Base-by-base conservation (phyloP, 2,888 invertebrate species). In the Perizoma affinitatum region DNA sequence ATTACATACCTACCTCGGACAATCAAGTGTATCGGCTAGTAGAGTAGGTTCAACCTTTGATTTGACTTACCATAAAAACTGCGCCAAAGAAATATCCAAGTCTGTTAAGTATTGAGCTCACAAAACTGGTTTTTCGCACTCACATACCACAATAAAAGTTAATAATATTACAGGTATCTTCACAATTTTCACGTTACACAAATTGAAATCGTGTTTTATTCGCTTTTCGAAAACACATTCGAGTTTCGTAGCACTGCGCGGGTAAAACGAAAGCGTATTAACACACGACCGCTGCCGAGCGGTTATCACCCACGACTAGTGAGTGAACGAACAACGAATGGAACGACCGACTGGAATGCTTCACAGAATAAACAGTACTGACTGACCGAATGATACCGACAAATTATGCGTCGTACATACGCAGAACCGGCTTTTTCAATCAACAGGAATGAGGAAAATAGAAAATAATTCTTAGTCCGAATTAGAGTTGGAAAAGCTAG, bases 281-380 rank as follows among this genome's bases (percentile, higher is more conserved):
- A 63, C 67, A 67, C 68, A 82, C 88, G 73, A 77, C 83, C 74
- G 43, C 50, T 63, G 33, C 48, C 54, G 41, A 68, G 64, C 83
- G 81, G 84, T 87, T 89, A 89, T 88, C 89, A 86, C 75, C 74
- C 79, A 78, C 83, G 85, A 90, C 90, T 90, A 79, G 50, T 58
- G 61, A 46, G 41, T 41, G 45, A 57, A 7, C 7, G 38, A 38
- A 38, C 38, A 74, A 74, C 74, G 86, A 85, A 76, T 69, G 71
- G 78, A 83, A 79, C 76, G 82, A 79, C 76, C 71, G 79, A 81
- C 60, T 72, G 80, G 75, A 74, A 78, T 77, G 75, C 70, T 51
- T 10, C 58, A 49, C 36, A 55, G 63, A 58, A 52, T 54, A 58
- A 49, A 43, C 54, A 47, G 42, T 65, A 72, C 67, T 50, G 4